Percentiles rank a stretch among this genome's conserved stretches.
phyloP scores from a whole-genome alignment of 2,113 vertebrate genomes.

The Porphyrio hochstetteri region DNA sequence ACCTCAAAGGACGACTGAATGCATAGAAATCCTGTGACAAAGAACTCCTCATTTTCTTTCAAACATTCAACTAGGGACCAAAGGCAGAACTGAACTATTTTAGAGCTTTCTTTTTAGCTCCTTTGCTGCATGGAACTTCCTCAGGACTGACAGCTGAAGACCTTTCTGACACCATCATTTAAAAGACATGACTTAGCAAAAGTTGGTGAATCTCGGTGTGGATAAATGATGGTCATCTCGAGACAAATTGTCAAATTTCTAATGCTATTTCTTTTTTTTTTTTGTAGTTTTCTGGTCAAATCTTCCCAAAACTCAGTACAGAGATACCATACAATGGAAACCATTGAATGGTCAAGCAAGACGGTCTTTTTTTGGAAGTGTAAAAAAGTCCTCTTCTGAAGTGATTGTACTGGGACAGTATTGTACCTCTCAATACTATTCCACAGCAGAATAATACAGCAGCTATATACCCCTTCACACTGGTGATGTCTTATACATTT shows the following conservation, averaged over 20 bases:
- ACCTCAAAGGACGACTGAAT: neutral
- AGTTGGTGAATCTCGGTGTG: neutral
- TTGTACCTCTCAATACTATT: neutral
- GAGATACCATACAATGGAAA: neutral
- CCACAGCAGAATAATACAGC: neutral
- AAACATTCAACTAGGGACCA: neutral
- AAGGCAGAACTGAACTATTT: neutral
- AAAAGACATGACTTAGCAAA: neutral
- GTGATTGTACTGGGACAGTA: neutral
- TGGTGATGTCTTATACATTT: neutral
- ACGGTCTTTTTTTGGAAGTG: neutral
- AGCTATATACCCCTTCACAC: neutral
- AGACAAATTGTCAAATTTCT: neutral
- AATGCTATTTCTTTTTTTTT: neutral
- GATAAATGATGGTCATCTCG: neutral
- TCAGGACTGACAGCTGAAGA: neutral
- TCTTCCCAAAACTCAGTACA: neutral
- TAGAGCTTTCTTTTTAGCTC: neutral
- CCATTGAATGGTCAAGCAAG: neutral
- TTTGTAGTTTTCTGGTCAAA: neutral
- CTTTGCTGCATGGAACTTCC: neutral
- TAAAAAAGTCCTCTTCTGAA: neutral
- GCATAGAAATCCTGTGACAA: neutral
- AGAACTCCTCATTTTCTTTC: neutral
- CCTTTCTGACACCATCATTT: neutral